These are phyloP conservation scores for Ceriagrion tenellum DNA, from an alignment of 2,888 invertebrate genomes.

Conservation along the genomic window DNA sequence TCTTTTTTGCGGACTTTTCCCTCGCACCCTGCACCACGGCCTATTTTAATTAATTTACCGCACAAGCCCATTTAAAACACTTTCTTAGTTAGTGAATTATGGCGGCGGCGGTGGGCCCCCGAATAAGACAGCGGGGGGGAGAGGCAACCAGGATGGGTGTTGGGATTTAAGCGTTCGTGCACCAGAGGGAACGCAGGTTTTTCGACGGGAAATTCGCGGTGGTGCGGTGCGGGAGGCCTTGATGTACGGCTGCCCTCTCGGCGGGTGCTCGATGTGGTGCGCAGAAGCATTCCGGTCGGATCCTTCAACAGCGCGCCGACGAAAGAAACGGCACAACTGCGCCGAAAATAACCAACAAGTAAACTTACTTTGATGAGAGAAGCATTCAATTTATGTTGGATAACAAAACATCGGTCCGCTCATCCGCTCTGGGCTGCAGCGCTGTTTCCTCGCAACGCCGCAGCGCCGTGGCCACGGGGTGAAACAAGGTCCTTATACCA, in stretches of 20 bases:
- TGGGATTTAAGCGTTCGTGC: not conserved
- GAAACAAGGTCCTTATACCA: no score
- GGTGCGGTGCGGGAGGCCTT: not conserved
- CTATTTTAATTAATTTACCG: conserved; percentile 59
- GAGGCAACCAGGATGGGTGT: not conserved
- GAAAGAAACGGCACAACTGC: no score
- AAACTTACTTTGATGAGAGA: no score
- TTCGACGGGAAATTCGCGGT: no score
- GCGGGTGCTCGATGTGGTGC: not conserved
- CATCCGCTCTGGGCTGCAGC: no score
- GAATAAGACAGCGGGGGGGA: conserved; percentile 20
- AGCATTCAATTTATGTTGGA: no score
- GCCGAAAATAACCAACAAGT: no score
- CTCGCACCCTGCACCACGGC: not conserved
- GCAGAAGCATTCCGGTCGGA: not conserved
- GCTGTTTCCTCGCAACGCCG: no score
- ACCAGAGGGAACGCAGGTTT: not conserved
- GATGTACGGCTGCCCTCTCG: not conserved
- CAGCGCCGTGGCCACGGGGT: no score
- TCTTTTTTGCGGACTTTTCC: conserved; percentile 28
- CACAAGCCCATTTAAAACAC: conserved; percentile 17
- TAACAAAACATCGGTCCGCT: no score
- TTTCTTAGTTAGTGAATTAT: conserved; percentile 47
- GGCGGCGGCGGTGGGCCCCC: not conserved
- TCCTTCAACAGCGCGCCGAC: no score